phyloP scores from a whole-genome alignment of 2,797 vertebrate genomes.

The Poeciliopsis infans region DNA sequence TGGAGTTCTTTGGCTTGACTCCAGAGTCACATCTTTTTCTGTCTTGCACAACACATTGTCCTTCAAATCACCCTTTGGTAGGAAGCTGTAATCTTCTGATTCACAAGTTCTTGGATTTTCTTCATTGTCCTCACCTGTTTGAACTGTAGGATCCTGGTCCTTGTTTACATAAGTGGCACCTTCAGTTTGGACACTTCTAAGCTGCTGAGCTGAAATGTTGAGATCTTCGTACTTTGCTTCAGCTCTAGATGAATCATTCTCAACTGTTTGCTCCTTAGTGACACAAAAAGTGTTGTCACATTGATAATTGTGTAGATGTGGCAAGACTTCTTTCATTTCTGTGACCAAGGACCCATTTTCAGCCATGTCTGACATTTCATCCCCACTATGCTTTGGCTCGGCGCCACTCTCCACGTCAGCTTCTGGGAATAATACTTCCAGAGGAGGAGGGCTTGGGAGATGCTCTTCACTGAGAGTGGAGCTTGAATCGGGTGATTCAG shows the following conservation, averaged over 20 bases:
- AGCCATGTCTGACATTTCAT: slow-evolving; percentile 17
- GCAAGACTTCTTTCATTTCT: slow-evolving; percentile 11
- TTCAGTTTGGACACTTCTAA: slow-evolving; percentile 13
- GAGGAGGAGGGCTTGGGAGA: slow-evolving; percentile 5
- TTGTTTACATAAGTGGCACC: slow-evolving; percentile 16
- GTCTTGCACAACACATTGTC: slow-evolving; percentile 7
- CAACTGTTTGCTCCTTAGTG: slow-evolving; percentile 21
- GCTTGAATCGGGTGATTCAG: slow-evolving; percentile 12
- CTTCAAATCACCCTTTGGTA: slow-evolving; percentile 7
- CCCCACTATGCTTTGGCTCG: slow-evolving; percentile 23
- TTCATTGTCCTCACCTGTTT: slow-evolving; percentile 8
- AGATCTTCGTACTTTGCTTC: slow-evolving; percentile 26
- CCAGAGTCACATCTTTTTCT: slow-evolving; percentile 13
- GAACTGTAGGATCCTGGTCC: slow-evolving; percentile 7
- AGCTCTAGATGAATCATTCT: slow-evolving; percentile 7
- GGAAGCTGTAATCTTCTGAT: not conserved
- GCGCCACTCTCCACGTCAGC: not conserved
- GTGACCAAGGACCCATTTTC: slow-evolving; percentile 2
- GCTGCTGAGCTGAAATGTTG: slow-evolving; percentile 11
- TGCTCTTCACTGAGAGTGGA: slow-evolving; percentile 5
- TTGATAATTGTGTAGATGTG: slow-evolving; percentile 22
- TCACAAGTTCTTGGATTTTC: slow-evolving; percentile 10
- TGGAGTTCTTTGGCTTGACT: slow-evolving; percentile 10
- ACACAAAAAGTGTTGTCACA: slow-evolving; percentile 13
- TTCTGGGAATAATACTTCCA: slow-evolving; percentile 11